phyloP scores from a whole-genome alignment of 2,888 invertebrate genomes.

The Chorisops tibialis region DNA sequence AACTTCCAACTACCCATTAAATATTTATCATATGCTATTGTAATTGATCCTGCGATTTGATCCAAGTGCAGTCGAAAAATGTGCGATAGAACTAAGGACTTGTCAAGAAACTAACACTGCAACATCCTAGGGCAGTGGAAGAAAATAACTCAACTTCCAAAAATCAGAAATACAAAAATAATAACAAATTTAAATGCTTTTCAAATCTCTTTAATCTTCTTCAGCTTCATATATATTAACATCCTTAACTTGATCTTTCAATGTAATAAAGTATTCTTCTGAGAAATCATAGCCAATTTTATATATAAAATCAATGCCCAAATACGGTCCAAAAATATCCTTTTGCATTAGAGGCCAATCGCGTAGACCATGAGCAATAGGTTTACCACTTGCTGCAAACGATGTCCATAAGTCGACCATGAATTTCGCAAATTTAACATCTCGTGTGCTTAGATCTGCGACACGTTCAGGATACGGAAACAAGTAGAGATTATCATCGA shows the following conservation, averaged over 20 bases:
- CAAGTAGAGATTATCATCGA: constrained; percentile 54
- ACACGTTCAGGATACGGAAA: constrained; percentile 42
- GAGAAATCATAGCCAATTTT: constrained; percentile 30
- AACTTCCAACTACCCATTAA: too few relatives aligned
- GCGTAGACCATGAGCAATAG: constrained; percentile 17
- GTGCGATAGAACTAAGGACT: too few relatives aligned
- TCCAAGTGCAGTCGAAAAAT: too few relatives aligned
- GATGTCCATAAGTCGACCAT: constrained; percentile 42
- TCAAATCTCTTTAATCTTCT: not conserved
- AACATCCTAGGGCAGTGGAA: too few relatives aligned
- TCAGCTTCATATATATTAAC: constrained; percentile 13
- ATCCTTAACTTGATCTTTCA: constrained; percentile 8
- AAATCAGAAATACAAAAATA: not conserved
- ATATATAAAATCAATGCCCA: constrained; percentile 31
- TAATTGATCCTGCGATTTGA: too few relatives aligned
- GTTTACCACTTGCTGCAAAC: constrained; percentile 35
- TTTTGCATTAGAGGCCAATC: constrained; percentile 26
- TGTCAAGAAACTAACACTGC: too few relatives aligned
- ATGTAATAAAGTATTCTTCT: constrained; percentile 21
- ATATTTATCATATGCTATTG: too few relatives aligned
- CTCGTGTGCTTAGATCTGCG: constrained; percentile 34
- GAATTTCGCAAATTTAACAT: constrained; percentile 42
- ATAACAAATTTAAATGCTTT: not conserved
- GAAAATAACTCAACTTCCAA: too few relatives aligned
- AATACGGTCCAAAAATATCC: constrained; percentile 33